Evolutionary conservation across 1,140 invertebrate genomes (phyloP).

Genomic region (Archivesica marissinica): DNA sequence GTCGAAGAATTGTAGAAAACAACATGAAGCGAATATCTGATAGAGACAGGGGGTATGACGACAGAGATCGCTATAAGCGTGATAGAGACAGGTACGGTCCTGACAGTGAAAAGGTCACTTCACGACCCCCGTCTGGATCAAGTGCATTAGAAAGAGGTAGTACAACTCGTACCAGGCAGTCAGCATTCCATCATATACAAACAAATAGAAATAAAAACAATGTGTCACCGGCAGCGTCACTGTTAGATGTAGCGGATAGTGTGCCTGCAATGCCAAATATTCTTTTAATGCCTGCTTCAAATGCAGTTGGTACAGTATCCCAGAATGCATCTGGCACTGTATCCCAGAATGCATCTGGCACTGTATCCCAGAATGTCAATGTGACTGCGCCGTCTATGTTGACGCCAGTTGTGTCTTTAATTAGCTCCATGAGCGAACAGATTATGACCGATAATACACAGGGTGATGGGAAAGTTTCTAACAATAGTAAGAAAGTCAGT

Average conservation of each 20-base stretch:
- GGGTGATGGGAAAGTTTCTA: not conserved
- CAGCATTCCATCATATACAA: constrained; percentile 75
- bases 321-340: constrained; percentile 59
- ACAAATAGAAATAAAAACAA: constrained; percentile 72
- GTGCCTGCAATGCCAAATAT: constrained; percentile 71
- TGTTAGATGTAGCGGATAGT: constrained; percentile 79
- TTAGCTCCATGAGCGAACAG: constrained; percentile 70
- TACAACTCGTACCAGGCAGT: constrained; percentile 55
- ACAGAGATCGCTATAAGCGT: constrained; percentile 27
- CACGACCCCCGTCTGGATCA: constrained; percentile 36
- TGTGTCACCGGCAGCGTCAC: constrained; percentile 80
- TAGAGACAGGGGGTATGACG: constrained; percentile 27
- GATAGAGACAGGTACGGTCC: constrained; percentile 33
- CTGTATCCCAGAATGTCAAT: not conserved
- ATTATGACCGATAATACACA: constrained; percentile 18
- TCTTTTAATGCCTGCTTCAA: constrained; percentile 76
- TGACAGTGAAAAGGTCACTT: constrained; percentile 32
- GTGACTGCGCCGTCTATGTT: constrained; percentile 27
- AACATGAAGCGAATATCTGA: not conserved
- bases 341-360: constrained; percentile 43
- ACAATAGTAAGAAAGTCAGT: not conserved
- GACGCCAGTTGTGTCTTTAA: constrained; percentile 61
- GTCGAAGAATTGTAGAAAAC: constrained; percentile 15
- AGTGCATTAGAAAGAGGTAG: constrained; percentile 31
- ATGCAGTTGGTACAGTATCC: constrained; percentile 40